Conservation (phyloP, 2,888 invertebrate genomes). For the Adineta ricciae region DNA sequence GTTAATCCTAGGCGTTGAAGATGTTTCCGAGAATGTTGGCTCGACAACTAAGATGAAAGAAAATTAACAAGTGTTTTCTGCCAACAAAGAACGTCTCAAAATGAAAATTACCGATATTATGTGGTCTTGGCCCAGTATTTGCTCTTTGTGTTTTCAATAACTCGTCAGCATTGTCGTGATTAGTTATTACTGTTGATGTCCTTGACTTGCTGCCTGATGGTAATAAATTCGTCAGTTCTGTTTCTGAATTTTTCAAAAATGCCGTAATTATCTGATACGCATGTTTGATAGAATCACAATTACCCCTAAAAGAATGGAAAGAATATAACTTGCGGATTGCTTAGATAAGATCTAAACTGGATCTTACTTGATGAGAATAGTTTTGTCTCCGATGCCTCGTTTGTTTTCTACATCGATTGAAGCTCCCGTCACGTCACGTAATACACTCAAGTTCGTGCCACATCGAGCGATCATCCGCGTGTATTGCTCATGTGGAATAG, state of each 20-base stretch:
- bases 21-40: neutral
- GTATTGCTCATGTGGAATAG: conserved; percentile 86
- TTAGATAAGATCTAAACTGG: too few species aligned
- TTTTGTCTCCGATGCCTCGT: conserved; percentile 44
- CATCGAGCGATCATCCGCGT: conserved; percentile 92
- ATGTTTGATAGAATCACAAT: conserved; percentile 16
- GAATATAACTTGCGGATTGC: too few species aligned
- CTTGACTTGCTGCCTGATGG: neutral
- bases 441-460: conserved; percentile 94
- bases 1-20: neutral
- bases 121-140: neutral
- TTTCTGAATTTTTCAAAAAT: neutral
- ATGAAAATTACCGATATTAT: neutral
- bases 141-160: neutral
- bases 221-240: neutral
- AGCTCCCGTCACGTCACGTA: conserved; percentile 86
- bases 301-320: neutral
- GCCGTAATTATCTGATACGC: neutral
- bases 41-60: too few species aligned
- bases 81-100: too few species aligned
- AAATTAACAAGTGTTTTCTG: too few species aligned
- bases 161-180: neutral
- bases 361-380: neutral
- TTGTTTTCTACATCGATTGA: conserved; percentile 97
- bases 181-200: neutral